Conservation (phyloP, 1,140 invertebrate species). For the Conus ventricosus region DNA sequence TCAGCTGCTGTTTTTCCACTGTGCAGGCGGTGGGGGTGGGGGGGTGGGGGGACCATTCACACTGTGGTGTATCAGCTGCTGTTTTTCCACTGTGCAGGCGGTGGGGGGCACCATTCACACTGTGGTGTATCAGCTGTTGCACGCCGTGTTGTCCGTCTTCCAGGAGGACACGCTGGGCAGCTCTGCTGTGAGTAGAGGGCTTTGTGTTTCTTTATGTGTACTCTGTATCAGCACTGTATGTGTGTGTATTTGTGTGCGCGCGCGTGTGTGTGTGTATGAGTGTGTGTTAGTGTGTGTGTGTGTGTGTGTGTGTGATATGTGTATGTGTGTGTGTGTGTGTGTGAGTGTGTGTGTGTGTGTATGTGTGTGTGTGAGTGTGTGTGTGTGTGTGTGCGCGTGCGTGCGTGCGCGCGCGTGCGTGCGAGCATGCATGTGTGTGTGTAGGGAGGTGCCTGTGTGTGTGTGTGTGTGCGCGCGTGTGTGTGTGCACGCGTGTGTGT, state of each 20-base stretch:
- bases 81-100: background rate
- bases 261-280: background rate
- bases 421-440: too few relatives aligned
- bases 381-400: background rate
- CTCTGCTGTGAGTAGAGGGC: constrained; percentile 21
- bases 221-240: background rate
- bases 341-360: background rate
- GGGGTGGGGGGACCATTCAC: too few relatives aligned
- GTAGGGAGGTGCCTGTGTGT: background rate
- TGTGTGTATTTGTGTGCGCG: background rate
- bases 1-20: background rate
- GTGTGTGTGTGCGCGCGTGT: background rate
- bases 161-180: constrained; percentile 62
- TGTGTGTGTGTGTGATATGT: background rate
- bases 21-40: too few relatives aligned
- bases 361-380: too few relatives aligned
- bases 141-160: constrained; percentile 55
- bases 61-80: too few relatives aligned
- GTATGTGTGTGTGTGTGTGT: background rate
- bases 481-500: background rate
- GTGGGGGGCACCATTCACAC: constrained; percentile 40
- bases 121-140: constrained; percentile 58
- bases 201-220: background rate
- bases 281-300: background rate
- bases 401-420: background rate